Base-by-base conservation (phyloP, 2,113 vertebrate species). In the Campylorhamphus procurvoides region DNA sequence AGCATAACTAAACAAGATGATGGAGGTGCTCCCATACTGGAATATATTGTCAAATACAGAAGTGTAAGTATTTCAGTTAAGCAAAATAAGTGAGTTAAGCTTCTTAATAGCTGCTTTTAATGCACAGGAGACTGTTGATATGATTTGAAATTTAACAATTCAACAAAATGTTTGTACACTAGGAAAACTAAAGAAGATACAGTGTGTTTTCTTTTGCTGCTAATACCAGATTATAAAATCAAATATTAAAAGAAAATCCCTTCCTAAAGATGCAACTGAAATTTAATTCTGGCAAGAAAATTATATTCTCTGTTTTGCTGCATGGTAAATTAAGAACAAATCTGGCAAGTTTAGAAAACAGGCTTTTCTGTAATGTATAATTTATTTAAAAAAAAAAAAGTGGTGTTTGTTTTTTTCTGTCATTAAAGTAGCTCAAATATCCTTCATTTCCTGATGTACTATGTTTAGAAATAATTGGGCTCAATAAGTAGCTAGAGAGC, bases 1-100 rank as follows among this genome's bases (percentile, higher is more conserved):
- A 99, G 98, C 64, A 98, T 99, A 96, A 99, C 98, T 87, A 99
- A 99, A 91, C 99, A 99, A 94, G 99, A 99, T 49, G 99, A 99
- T 39, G 99, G 99, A 73, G 99, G 99, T 25, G 99, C 99, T 79
- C 99, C 99, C 68, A 99, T 99, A 82, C 97, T 99, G 97, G 99
- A 99, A 97, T 99, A 99, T 76, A 99, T 99, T 13, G 98, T 99
- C 84, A 99, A 99, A 97, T 99, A 99, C 64, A 98, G 99, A 97
- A 99, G 99, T 93, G 99, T 99, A 97, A 99, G 99, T 98, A 85
- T 55, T 56, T 49, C 31, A 46, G 14, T 83, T 84, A 68, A 37
- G 62, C 44, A 44, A 31, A 84, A 77, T 22, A 59, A 10, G 3
- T 52, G 9, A 17, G 9, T 72, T 82, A n/a, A 58, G 31, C 58